A percentile compares a stretch with the other conserved stretches of the same genome.
Conservation (phyloP, 2,113 vertebrate genomes). For the Prietella phreatophila region DNA sequence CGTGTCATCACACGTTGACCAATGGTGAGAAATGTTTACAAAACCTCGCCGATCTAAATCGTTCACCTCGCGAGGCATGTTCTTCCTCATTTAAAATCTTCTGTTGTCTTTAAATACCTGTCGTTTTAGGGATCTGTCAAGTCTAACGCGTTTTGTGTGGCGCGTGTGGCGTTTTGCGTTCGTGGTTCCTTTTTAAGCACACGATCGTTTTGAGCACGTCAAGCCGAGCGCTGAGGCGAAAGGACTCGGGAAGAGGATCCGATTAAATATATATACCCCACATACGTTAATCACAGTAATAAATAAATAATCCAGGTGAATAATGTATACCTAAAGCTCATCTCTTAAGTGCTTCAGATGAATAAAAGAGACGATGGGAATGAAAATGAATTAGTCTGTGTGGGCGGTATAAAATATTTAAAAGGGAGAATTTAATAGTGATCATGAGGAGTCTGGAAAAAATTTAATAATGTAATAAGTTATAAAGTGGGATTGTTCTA, state of each 20-base stretch:
- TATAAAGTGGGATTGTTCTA: too few relatives aligned
- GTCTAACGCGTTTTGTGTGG: neutral
- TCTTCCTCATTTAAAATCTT: neutral
- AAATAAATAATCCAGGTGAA: neutral
- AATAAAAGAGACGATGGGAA: neutral
- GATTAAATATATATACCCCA: too few relatives aligned
- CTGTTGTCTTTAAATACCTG: neutral
- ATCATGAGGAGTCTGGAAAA: neutral
- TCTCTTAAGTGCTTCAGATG: neutral
- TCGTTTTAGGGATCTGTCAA: neutral
- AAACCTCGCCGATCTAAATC: neutral
- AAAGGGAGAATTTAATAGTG: neutral
- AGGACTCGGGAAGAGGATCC: too few relatives aligned
- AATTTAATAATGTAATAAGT: neutral
- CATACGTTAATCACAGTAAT: neutral
- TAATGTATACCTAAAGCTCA: neutral
- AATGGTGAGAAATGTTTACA: slow-evolving; percentile 78
- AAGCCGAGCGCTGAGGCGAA: too few relatives aligned
- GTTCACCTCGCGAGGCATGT: neutral
- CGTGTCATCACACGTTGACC: slow-evolving; percentile 89
- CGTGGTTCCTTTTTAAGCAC: neutral
- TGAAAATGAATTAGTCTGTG: neutral
- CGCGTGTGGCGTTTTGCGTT: neutral
- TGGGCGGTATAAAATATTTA: neutral
- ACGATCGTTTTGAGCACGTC: neutral